phyloP scores from a whole-genome alignment of 30 jellyfish, hydroid and myxozoan genomes.

The Turritopsis rubra region DNA sequence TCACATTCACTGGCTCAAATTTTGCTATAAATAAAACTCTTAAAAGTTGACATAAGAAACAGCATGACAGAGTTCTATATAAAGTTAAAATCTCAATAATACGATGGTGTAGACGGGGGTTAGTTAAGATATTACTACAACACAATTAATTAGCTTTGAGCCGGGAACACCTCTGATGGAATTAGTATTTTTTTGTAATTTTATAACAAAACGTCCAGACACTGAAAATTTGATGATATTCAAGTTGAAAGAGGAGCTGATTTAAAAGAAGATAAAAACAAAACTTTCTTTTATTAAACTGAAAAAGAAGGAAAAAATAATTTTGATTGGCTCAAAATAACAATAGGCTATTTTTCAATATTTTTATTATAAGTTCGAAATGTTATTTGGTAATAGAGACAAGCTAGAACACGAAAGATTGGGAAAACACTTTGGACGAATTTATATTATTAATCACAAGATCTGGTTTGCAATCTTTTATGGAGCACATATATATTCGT shows the following conservation, averaged over 20 bases:
- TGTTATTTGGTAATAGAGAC: neutral
- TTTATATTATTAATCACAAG: neutral
- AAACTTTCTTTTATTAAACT: neutral
- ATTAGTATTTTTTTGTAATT: neutral
- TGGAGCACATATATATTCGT: neutral
- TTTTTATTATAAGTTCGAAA: neutral
- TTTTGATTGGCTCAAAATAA: neutral
- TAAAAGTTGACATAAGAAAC: neutral
- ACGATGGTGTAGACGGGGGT: neutral
- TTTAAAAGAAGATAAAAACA: neutral
- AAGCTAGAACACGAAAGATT: neutral
- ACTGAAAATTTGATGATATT: neutral
- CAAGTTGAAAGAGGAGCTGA: neutral
- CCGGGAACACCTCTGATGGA: neutral
- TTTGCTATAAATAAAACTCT: neutral
- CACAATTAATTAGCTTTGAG: neutral
- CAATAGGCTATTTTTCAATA: neutral
- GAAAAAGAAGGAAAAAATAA: neutral
- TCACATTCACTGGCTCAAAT: neutral
- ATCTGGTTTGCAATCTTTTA: neutral
- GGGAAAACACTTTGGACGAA: neutral
- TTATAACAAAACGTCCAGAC: neutral
- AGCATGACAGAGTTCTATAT: neutral
- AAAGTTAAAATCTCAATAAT: neutral
- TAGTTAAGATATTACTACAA: neutral